Base-by-base conservation (phyloP, 1,140 invertebrate species). In the Brachionus rubens region DNA sequence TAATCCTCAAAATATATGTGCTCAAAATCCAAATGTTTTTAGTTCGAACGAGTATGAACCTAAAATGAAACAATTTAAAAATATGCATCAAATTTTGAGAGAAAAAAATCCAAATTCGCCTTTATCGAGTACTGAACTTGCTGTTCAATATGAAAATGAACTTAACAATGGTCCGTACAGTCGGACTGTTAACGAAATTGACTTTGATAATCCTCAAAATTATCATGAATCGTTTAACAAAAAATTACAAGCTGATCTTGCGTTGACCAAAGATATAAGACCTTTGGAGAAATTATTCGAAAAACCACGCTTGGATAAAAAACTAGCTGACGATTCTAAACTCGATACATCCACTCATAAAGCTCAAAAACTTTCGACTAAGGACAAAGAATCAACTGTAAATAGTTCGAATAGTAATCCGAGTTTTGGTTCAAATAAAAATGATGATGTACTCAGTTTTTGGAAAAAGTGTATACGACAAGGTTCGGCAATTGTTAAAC, bases 121-220 rank as follows among this genome's bases (percentile, higher is more conserved):
- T 4, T 19, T 21, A 7, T 50, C 68, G 3, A 54, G 68, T 14
- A 30, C 33, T 9, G 30, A 54, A 52, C 7, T 72, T n/a, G 50
- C 21, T 14, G 68, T 28, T 2, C 68, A 72, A 19, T 50, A 50
- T 16, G 68, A 54, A 14, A 24, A 41, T 40, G 50, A 72, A 30
- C 19, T 48, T 6, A 24, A 21, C 3, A 12, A 1, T 9, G 68
- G 46, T 6, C 68, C 59, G 14, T 72, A 72, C 28, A 50, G 30
- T 12, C 24, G 28, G 12, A 24, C 43, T 19, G 21, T 72, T 0
- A 50, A 72, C 28, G 26, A 72, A 24, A 12, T 72, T 0, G 68
- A 72, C 46, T 72, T 36, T 72, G 68, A 72, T 21, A 72, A 72
- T 52, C 68, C 68, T 9, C 68, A 72, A 54, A 30, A 36, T 10